Evolutionary conservation across 2,888 invertebrate genomes (phyloP), one percentile per base, ranked within the genome.

Genomic region (Sesia apiformis): DNA sequence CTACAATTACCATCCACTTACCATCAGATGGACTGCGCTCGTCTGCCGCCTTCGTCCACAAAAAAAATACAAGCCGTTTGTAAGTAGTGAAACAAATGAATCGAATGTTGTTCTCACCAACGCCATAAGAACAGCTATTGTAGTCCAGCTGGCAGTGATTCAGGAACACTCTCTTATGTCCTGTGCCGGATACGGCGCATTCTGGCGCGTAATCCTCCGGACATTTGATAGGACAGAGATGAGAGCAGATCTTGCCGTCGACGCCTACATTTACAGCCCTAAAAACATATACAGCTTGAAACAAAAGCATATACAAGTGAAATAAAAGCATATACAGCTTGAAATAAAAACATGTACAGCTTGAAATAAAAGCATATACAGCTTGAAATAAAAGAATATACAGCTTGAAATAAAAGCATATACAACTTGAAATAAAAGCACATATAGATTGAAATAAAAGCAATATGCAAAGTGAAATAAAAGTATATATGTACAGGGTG

Each of bases 91-190:
- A 5, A 6, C 1, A 6, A 6, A 42, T 42, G 1, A 42, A 42
- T 6, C 3, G 42, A 6, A 5, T 7, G 5, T 42, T 38, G 4
- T 5, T 43, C 77, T 60, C 49, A 84, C 87, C 77, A 40, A 75
- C 58, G 0, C 64, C 61, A 56, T 74, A 70, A 0, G 61, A 52
- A 49, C 87, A 88, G 0, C 87, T 87, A 54, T 80, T 72, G 0
- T 64, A 62, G 46, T 88, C 88, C 60, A 88, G 53, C 41, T 76
- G 70, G 63, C 88, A 88, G 57, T 88, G 88, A 58, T 88, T 88
- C 0, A 76, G 52, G 54, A 88, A 88, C 0, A 85, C 78, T 0
- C 67, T 60, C 0, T 63, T 58, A 3, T 65, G 61, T 0, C 82
- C 81, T 0, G 62, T 60, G 0, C 54, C 57, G 7, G 81, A 76